These are phyloP conservation scores for Plestiodon gilberti DNA, from an alignment of 2,113 vertebrate genomes.

Conservation along the genomic window DNA sequence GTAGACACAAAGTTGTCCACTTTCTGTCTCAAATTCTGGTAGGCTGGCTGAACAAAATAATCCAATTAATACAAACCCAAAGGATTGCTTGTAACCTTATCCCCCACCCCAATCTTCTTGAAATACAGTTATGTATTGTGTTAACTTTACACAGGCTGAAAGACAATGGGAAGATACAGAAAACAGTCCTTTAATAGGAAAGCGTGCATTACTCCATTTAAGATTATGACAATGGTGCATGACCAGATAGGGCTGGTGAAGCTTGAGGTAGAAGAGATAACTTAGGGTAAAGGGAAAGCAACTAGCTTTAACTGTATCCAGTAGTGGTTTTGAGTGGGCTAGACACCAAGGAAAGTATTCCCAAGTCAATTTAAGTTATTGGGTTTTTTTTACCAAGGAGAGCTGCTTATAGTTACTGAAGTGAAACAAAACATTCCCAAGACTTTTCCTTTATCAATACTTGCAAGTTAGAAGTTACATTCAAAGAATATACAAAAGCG, in stretches of 20 bases:
- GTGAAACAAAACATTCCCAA: no score
- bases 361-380: no score
- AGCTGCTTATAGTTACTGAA: no score
- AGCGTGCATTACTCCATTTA: no score
- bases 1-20: slow-evolving; percentile 97
- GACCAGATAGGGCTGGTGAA: not conserved
- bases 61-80: slow-evolving; percentile 11
- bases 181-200: no score
- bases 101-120: not conserved
- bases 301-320: not conserved
- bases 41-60: slow-evolving; percentile 84
- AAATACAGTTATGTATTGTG: not conserved
- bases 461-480: not conserved
- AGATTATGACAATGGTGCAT: not conserved
- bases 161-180: no score
- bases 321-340: not conserved
- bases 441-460: not conserved
- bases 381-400: no score
- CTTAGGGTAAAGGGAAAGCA: not conserved
- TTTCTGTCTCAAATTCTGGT: slow-evolving; percentile 96
- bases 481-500: not conserved
- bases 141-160: not conserved
- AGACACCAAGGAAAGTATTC: not conserved
- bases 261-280: not conserved
- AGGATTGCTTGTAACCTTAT: not conserved